These are phyloP conservation scores for Stenolophus ochropezus DNA, from an alignment of 2,888 invertebrate genomes.

Conservation along the genomic window DNA sequence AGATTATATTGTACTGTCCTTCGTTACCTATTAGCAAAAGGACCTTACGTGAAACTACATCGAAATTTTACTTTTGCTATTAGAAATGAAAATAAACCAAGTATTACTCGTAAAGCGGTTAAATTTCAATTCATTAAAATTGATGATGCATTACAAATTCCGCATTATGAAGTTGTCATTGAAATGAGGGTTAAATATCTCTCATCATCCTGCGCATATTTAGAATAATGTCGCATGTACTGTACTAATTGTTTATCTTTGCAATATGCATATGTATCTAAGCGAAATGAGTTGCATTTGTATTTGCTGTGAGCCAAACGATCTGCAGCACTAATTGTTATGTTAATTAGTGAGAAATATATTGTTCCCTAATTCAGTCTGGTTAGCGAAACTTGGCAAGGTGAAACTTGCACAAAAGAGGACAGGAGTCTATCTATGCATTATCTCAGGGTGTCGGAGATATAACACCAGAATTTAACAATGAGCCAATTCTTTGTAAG, in stretches of 20 bases:
- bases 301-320: constrained; percentile 20
- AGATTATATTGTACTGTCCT: too few species aligned
- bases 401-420: constrained; percentile 26
- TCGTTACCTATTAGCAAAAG: too few species aligned
- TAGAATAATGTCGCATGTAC: not conserved
- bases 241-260: not conserved
- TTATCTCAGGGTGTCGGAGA: not conserved
- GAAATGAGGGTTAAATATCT: not conserved
- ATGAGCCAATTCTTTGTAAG: not conserved
- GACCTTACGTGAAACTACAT: too few species aligned
- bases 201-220: not conserved
- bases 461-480: not conserved
- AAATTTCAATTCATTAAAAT: too few species aligned
- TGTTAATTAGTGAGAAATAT: constrained; percentile 46
- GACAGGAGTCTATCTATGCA: not conserved
- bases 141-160: too few species aligned
- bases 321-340: constrained; percentile 40
- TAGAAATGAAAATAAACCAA: too few species aligned
- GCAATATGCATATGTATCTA: constrained; percentile 20
- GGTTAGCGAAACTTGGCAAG: constrained; percentile 26
- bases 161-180: too few species aligned
- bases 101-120: too few species aligned
- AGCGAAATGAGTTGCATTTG: not conserved
- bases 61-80: too few species aligned
- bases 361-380: constrained; percentile 16